Base-by-base conservation (phyloP, 2,888 invertebrate species). In the Pandemis cinnamomeana region DNA sequence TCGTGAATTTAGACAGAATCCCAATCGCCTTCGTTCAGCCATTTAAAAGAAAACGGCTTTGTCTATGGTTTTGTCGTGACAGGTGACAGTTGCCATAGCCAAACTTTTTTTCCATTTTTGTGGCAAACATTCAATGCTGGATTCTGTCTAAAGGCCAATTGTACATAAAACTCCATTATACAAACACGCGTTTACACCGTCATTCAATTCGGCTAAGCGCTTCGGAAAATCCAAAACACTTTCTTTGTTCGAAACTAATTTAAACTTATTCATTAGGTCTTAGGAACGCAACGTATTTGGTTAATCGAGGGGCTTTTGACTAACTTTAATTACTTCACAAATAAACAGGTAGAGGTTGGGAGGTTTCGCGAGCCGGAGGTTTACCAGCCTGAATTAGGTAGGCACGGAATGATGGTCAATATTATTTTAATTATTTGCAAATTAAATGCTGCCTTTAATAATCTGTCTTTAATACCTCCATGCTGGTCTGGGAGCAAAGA, bases 231-330 rank as follows among this genome's bases (percentile, higher is more conserved):
- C 41, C 58, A 27, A 70, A 75, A 73, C 70, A 74, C 68, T 78
- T 75, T 78, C 76, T 81, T 80, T 79, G 76, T 76, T 67, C 55
- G 27, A 8, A 81, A 80, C 79, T 80, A 82, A 82, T 83, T 83
- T 79, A 82, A 82, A 83, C 78, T 83, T 81, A 71, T 79, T 82
- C 79, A 80, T 81, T 82, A 81, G 82, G 72, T 77, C 75, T 69
- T 44, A 61, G 77, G 77, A 76, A 80, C 75, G 63, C 68, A 61
- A 71, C 76, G 78, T 77, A 77, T 72, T 71, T 73, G 58, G 63
- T 76, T 77, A 78, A 78, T 76, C 77, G 61, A 61, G 48, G 55
- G 42, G 63, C 70, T 75, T 72, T 68, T 67, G 63, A 71, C 20
- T 53, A 74, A 74, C 61, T 76, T 76, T 70, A 73, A 76, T 76